These are phyloP conservation scores for Coregonus suidteri DNA, from an alignment of 2,797 vertebrate species.

Conservation along the genomic window DNA sequence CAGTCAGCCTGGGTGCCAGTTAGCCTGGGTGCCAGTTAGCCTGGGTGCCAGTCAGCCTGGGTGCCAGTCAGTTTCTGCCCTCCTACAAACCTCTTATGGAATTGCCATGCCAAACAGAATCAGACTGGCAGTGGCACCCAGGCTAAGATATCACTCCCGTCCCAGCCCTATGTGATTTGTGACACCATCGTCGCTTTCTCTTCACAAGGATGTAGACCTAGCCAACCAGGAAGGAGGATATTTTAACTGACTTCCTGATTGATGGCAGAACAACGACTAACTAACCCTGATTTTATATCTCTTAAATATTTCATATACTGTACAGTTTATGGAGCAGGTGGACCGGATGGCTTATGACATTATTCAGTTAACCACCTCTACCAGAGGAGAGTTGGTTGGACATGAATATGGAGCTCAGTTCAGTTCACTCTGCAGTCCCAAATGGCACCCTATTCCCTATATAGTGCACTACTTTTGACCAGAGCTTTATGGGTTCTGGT, in stretches of 20 bases:
- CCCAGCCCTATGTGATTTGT: neutral
- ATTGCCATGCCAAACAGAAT: too few relatives aligned
- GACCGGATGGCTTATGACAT: neutral
- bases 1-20: too few relatives aligned
- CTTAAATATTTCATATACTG: neutral
- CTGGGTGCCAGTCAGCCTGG: too few relatives aligned
- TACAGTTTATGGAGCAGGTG: neutral
- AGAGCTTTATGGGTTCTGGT: neutral
- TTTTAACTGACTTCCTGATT: neutral
- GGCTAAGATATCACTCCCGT: too few relatives aligned
- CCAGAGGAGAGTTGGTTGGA: neutral
- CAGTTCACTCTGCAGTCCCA: neutral
- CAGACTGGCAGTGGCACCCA: too few relatives aligned
- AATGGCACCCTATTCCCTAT: neutral
- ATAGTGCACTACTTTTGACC: neutral
- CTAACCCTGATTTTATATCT: constrained; percentile 1
- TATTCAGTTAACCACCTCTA: neutral
- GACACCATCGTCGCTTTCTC: neutral
- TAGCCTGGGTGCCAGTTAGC: too few relatives aligned
- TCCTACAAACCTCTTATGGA: too few relatives aligned
- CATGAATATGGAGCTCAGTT: neutral
- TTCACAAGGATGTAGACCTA: neutral
- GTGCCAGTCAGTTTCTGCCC: too few relatives aligned
- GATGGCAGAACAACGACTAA: neutral
- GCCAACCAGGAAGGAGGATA: neutral